Evolutionary conservation across 1,140 invertebrate genomes (phyloP).

Genomic region (Oryctes rhinoceros): DNA sequence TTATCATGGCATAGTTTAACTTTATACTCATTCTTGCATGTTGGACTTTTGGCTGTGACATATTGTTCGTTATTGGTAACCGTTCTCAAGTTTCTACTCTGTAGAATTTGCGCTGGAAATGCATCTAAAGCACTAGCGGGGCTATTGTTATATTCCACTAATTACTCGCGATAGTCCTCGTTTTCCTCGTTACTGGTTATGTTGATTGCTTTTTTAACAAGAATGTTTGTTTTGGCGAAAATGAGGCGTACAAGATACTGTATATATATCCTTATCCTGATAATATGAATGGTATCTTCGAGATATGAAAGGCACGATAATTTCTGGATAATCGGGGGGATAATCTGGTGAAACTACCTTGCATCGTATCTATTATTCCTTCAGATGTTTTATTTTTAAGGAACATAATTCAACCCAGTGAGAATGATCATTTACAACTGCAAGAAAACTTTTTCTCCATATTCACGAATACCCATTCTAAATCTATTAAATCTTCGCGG

Average conservation of each 20-base stretch:
- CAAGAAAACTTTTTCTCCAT: conserved; percentile 16
- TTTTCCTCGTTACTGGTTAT: conserved; percentile 21
- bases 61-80: conserved; percentile 9
- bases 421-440: conserved; percentile 37
- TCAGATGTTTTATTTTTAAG: conserved; percentile 28
- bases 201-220: conserved; percentile 39
- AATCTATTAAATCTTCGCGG: conserved; percentile 29
- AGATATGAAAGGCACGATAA: conserved; percentile 35
- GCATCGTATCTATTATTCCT: conserved; percentile 15
- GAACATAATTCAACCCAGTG: conserved; percentile 30
- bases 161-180: neutral
- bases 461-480: neutral
- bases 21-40: neutral
- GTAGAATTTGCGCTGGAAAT: conserved; percentile 37
- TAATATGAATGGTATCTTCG: conserved; percentile 1
- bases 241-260: conserved; percentile 34
- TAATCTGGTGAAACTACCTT: conserved; percentile 38
- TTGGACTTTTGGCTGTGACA: conserved; percentile 38
- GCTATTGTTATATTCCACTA: conserved; percentile 42
- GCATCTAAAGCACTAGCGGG: neutral
- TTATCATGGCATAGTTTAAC: conserved; percentile 13
- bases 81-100: conserved; percentile 34
- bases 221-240: conserved; percentile 30
- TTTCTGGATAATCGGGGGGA: conserved; percentile 39
- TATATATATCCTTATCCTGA: neutral